These are phyloP conservation scores for Panopea generosa DNA, from an alignment of 2,888 invertebrate species.

Conservation along the genomic window DNA sequence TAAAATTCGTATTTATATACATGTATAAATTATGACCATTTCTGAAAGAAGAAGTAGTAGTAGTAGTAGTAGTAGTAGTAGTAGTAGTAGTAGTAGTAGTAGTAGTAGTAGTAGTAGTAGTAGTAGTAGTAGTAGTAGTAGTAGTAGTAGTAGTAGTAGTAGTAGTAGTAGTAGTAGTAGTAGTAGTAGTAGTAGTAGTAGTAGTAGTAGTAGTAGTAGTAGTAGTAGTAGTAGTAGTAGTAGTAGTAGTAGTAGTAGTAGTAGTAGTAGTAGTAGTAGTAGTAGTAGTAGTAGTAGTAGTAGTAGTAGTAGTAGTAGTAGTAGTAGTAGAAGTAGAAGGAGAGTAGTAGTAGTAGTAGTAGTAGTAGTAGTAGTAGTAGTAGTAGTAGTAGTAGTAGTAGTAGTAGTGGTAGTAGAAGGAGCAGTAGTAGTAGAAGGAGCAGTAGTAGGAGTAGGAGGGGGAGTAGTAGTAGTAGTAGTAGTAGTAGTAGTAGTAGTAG, in stretches of 20 bases:
- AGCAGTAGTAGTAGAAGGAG: no score
- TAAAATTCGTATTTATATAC: no score
- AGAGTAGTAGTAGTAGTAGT: constrained; percentile 13
- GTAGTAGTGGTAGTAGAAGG: constrained; percentile 12
- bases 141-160: constrained; percentile 19
- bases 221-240: not conserved
- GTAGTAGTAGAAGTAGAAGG: not conserved
- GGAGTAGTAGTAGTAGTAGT: no score
- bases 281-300: no score
- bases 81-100: constrained; percentile 6
- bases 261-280: no score
- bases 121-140: constrained; percentile 44
- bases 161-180: constrained; percentile 24
- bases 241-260: no score
- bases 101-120: constrained; percentile 30
- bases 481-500: no score
- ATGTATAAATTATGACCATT: no score
- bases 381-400: constrained; percentile 36
- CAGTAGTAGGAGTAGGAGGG: no score
- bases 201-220: constrained; percentile 1
- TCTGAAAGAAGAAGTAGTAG: constrained; percentile 1
- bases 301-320: constrained; percentile 13
- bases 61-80: constrained; percentile 9
- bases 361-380: constrained; percentile 21
- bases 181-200: constrained; percentile 14